Conservation (phyloP, 2,888 invertebrate genomes). For the Bruchidius siliquastri region DNA sequence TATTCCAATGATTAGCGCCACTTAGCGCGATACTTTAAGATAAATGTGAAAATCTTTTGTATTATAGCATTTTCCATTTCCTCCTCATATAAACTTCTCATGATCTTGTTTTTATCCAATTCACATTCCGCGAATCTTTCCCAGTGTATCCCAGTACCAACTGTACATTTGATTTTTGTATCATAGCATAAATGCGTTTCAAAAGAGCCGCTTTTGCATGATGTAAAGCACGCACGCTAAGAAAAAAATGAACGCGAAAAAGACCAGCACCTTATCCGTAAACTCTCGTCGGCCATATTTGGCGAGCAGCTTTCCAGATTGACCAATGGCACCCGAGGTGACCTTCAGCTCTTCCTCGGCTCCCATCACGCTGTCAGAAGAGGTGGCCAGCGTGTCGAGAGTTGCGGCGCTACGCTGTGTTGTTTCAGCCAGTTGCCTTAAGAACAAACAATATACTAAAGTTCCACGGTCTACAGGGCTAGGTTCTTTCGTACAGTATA, state of each 20-base stretch:
- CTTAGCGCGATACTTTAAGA: too few relatives aligned
- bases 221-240: constrained; percentile 89
- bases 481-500: too few relatives aligned
- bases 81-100: too few relatives aligned
- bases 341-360: constrained; percentile 78
- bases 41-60: too few relatives aligned
- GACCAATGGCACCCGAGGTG: constrained; percentile 82
- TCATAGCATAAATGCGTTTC: constrained; percentile 23
- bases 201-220: constrained; percentile 84
- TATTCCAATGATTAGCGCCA: too few relatives aligned
- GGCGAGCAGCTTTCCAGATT: constrained; percentile 85
- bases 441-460: too few relatives aligned
- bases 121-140: too few relatives aligned
- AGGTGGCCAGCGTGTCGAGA: constrained; percentile 68
- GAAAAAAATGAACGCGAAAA: constrained; percentile 84
- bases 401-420: constrained; percentile 83
- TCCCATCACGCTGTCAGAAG: constrained; percentile 64
- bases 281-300: constrained; percentile 93
- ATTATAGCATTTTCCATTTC: too few relatives aligned
- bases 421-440: constrained; percentile 75
- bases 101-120: too few relatives aligned
- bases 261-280: constrained; percentile 88
- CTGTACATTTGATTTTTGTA: too few relatives aligned
- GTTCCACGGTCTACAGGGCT: too few relatives aligned
- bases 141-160: too few relatives aligned